Conservation (phyloP, 2,888 invertebrate genomes). For the Lithophane semibrunnea region DNA sequence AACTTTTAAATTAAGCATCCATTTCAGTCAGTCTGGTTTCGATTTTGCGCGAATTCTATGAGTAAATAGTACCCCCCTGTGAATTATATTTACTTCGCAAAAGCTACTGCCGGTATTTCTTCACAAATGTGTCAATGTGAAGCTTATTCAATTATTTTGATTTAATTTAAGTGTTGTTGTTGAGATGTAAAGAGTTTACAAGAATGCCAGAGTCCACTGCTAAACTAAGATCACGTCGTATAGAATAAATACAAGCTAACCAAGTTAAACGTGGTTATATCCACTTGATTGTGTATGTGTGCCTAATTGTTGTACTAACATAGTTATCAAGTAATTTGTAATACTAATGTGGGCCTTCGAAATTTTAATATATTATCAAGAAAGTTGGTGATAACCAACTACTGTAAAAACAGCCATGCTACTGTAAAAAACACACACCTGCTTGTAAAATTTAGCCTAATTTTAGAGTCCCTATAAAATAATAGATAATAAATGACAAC, state of each 20-base stretch:
- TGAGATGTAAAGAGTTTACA: neutral
- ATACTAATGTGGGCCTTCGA: no score
- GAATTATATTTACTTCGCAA: neutral
- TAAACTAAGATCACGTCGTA: neutral
- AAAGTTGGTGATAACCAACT: neutral
- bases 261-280: no score
- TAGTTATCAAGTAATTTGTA: no score
- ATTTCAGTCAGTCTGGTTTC: conserved; percentile 7
- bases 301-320: no score
- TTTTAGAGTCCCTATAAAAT: neutral
- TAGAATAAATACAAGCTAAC: no score
- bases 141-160: neutral
- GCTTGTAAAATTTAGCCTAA: neutral
- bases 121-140: no score
- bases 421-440: neutral
- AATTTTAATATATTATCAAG: neutral
- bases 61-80: conserved; percentile 8
- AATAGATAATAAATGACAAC: neutral
- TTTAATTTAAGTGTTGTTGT: neutral
- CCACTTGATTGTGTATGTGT: no score
- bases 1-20: conserved; percentile 25
- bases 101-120: no score
- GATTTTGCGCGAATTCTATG: conserved; percentile 7
- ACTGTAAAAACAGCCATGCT: no score
- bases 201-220: neutral